Percentiles rank a stretch among this genome's conserved stretches.
These are phyloP conservation scores for Mythimna albipuncta DNA, from an alignment of 2,888 invertebrate species.

Conservation along the genomic window DNA sequence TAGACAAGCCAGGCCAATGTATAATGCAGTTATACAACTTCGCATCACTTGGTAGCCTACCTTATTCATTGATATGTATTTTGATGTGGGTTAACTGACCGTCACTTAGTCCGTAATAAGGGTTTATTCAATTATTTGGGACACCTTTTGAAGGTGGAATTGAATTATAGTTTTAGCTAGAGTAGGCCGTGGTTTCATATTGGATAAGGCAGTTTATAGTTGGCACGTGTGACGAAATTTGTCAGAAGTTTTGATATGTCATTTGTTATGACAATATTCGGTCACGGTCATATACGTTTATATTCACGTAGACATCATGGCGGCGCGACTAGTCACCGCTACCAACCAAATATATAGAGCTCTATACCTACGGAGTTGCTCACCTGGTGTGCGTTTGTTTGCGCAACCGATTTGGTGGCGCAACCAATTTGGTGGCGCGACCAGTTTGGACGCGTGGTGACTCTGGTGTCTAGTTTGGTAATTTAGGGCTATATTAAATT, in stretches of 20 bases:
- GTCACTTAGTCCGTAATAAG: slow-evolving; percentile 31
- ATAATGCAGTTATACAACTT: slow-evolving; percentile 60
- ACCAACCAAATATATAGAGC: too few species aligned
- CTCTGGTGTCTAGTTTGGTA: too few species aligned
- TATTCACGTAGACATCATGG: too few species aligned
- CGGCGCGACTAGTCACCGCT: too few species aligned
- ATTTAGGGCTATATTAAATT: too few species aligned
- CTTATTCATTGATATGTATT: slow-evolving; percentile 47
- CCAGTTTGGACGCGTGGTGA: too few species aligned
- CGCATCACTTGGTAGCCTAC: slow-evolving; percentile 16
- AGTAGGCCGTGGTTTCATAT: slow-evolving; percentile 13
- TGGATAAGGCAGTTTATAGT: neutral
- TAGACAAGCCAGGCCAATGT: slow-evolving; percentile 27
- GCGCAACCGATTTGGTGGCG: too few species aligned
- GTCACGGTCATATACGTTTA: neutral
- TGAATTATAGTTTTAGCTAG: slow-evolving; percentile 27
- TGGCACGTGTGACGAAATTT: neutral
- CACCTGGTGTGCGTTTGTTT: too few species aligned
- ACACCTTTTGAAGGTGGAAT: slow-evolving; percentile 30
- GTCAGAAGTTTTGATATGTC: neutral
- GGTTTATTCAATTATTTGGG: slow-evolving; percentile 48
- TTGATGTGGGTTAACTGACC: slow-evolving; percentile 36
- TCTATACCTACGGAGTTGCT: too few species aligned
- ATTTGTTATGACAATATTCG: neutral
- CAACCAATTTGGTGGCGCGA: too few species aligned